These are phyloP conservation scores for Phalanger gymnotis DNA, from an alignment of 2,797 vertebrate species.

Conservation along the genomic window DNA sequence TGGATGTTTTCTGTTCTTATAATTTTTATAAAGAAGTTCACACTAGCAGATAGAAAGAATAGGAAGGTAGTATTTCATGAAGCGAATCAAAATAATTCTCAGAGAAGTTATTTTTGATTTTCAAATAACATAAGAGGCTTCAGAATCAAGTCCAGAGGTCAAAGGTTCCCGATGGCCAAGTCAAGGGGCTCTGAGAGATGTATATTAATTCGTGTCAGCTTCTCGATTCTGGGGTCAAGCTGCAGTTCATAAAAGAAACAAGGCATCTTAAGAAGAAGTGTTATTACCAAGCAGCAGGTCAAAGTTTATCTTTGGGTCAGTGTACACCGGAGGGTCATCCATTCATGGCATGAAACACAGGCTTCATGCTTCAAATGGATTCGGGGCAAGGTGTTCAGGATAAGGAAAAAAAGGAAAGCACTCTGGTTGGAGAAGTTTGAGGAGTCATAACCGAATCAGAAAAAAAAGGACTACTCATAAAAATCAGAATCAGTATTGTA, in stretches of 20 bases:
- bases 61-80: background rate
- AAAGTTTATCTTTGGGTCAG: slow-evolving; percentile 94
- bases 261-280: slow-evolving; percentile 85
- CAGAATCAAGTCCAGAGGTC: slow-evolving; percentile 81
- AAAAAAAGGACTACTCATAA: background rate
- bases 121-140: slow-evolving; percentile 74
- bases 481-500: background rate
- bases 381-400: slow-evolving; percentile 61
- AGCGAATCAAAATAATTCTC: slow-evolving; percentile 59
- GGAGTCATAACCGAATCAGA: slow-evolving; percentile 41
- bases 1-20: background rate
- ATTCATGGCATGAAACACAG: slow-evolving; percentile 64
- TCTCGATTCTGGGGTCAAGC: slow-evolving; percentile 83
- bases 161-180: slow-evolving; percentile 82
- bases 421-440: slow-evolving; percentile 39
- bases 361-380: slow-evolving; percentile 70
- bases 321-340: slow-evolving; percentile 75
- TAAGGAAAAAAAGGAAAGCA: slow-evolving; percentile 41
- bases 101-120: slow-evolving; percentile 75
- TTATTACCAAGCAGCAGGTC: slow-evolving; percentile 88
- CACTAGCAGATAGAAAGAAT: background rate
- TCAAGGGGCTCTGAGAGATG: slow-evolving; percentile 78
- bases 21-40: background rate
- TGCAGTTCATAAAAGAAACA: slow-evolving; percentile 83
- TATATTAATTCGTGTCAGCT: slow-evolving; percentile 82